A percentile compares a stretch with the other conserved stretches of the same genome.
Conservation (phyloP, 2,113 vertebrate genomes). For the Gavia stellata region DNA sequence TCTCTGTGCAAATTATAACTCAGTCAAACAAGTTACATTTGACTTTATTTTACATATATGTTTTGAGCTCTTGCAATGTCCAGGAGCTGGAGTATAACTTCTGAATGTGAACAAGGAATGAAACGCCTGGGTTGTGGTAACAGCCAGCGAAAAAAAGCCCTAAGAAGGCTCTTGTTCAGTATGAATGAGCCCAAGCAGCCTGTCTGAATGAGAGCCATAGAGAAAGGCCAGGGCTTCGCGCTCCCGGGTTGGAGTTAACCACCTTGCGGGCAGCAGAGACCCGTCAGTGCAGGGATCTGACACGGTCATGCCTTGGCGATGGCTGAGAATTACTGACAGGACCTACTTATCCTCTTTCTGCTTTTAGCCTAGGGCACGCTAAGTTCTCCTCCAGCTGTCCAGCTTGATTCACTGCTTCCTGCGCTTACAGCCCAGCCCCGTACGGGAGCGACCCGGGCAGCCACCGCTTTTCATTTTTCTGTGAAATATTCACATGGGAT, state of each 20-base stretch:
- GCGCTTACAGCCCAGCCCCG: not conserved
- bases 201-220: constrained; percentile 30
- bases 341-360: not conserved
- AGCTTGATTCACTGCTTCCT: constrained; percentile 52
- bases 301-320: accelerated
- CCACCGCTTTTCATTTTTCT: not conserved
- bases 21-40: not conserved
- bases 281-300: not conserved
- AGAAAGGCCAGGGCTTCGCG: not conserved
- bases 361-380: not conserved
- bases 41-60: not conserved
- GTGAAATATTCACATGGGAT: not conserved
- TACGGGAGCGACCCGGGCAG: not conserved
- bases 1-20: not conserved
- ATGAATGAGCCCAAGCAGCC: constrained; percentile 16
- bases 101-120: not conserved
- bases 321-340: not conserved
- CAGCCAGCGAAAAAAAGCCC: not conserved
- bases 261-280: not conserved
- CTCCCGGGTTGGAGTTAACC: constrained; percentile 4
- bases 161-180: constrained; percentile 32
- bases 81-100: not conserved
- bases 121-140: not conserved
- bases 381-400: constrained; percentile 29
- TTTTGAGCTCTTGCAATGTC: not conserved